Base-by-base conservation (phyloP, 1,140 invertebrate species). In the Tetranychus cinnabarinus region DNA sequence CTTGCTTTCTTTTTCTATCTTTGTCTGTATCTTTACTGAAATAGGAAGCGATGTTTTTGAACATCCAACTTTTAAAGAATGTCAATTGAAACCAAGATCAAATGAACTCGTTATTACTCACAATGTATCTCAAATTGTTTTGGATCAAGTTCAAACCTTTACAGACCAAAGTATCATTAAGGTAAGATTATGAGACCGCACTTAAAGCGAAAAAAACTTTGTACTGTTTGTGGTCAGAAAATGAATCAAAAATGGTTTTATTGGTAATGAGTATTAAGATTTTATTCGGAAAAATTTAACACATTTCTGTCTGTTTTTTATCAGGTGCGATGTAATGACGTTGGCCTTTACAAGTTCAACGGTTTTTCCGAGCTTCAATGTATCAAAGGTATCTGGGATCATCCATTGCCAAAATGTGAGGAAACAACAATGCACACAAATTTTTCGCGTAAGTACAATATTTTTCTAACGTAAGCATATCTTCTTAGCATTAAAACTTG, bases 271-370 rank as follows among this genome's bases (percentile, higher is more conserved):
- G 4, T 23, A 35, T 35, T 23, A 55, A 2, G 3, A 23, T 35
- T 56, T 56, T 37, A 1, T 35, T 56, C 55, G 15, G 3, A 8
- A 33, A 23, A 5, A 6, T 35, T 15, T 34, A 13, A 33, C 36
- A 10, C 36, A 42, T 31, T 31, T 45, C 12, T n/a, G 15, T 2
- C 12, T 23, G 1, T 45, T 45, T n/a, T 36, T 60, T 6, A 35
- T 1, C 23, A 64, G 33, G 74, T 81, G 0, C 75, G 85, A 60
- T 89, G 86, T 72, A 77, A 79, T 59, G 82, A 86, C 67, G 72
- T 88, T 60, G 86, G 86, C 13, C 75, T 84, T 64, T 88, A 86
- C 71, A 88, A 88, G 71, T 75, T 88, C 63, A 70, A 83, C 58
- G 78, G 86, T 60, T 76, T 82, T 66, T 72, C 79, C 15, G 70